These are phyloP conservation scores for Trachelus stipa DNA, from an alignment of 2,888 invertebrate species.

Conservation along the genomic window DNA sequence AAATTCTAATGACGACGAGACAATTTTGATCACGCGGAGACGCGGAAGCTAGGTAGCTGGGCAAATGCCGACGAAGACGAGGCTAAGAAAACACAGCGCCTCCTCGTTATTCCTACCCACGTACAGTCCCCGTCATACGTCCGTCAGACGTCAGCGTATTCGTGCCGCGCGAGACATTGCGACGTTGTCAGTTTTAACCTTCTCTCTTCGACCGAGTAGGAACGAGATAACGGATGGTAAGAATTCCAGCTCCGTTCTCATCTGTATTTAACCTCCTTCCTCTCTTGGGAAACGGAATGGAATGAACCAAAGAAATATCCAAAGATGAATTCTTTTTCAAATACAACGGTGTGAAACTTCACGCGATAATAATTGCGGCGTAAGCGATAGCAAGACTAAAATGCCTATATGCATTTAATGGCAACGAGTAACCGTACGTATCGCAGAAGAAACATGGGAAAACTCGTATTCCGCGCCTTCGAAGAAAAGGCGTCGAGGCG, in stretches of 20 bases:
- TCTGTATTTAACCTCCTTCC: background rate
- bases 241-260: background rate
- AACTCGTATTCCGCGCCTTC: background rate
- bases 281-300: background rate
- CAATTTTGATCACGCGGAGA: background rate
- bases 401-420: background rate
- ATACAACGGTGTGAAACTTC: background rate
- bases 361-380: background rate
- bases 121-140: slow-evolving; percentile 36
- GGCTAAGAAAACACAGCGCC: background rate
- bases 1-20: background rate
- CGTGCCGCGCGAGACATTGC: slow-evolving; percentile 53
- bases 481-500: background rate
- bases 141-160: slow-evolving; percentile 37
- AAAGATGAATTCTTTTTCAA: background rate
- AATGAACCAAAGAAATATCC: background rate
- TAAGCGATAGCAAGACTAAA: background rate
- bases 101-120: slow-evolving; percentile 14
- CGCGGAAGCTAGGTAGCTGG: background rate
- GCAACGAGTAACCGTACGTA: background rate
- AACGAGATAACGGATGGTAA: background rate
- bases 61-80: background rate
- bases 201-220: background rate
- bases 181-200: slow-evolving; percentile 43
- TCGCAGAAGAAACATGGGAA: background rate